A percentile compares a stretch with the other conserved stretches of the same genome.
phyloP scores from a whole-genome alignment of 1,140 invertebrate species.

The Pissodes strobi region DNA sequence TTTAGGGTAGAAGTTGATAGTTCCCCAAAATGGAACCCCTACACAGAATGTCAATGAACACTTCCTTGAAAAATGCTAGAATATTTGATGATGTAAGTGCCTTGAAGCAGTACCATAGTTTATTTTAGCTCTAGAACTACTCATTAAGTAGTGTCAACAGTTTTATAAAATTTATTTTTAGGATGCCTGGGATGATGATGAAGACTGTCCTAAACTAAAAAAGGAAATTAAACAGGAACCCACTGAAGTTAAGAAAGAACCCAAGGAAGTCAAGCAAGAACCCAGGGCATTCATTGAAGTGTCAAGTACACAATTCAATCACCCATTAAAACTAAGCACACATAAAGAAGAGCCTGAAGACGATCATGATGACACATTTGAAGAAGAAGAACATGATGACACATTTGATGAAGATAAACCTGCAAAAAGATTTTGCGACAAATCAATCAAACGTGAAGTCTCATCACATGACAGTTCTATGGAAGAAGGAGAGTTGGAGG shows the following conservation, averaged over 20 bases:
- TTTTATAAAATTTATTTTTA: conserved; percentile 15
- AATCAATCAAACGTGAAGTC: not conserved
- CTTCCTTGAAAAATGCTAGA: conserved; percentile 47
- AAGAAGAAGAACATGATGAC: conserved; percentile 2
- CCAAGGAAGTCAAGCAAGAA: no score
- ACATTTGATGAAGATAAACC: conserved; percentile 1
- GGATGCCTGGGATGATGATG: conserved; percentile 28
- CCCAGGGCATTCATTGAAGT: no score
- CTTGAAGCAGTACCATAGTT: no score
- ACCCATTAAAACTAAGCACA: no score
- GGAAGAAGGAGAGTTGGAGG: not conserved
- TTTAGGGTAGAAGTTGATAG: no score
- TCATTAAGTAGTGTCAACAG: conserved; percentile 2
- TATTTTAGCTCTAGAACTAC: not conserved
- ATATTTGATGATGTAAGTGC: conserved; percentile 52
- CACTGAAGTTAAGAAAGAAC: no score
- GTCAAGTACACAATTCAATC: no score
- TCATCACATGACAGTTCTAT: not conserved
- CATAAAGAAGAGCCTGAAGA: no score
- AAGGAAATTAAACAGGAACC: conserved; percentile 26
- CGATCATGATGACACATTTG: not conserved
- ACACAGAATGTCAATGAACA: conserved; percentile 44
- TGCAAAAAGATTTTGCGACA: not conserved
- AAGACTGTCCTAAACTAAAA: conserved; percentile 6
- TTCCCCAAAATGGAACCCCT: no score